Conservation (phyloP, 2,888 invertebrate species). For the Dryocosmus kuriphilus region DNA sequence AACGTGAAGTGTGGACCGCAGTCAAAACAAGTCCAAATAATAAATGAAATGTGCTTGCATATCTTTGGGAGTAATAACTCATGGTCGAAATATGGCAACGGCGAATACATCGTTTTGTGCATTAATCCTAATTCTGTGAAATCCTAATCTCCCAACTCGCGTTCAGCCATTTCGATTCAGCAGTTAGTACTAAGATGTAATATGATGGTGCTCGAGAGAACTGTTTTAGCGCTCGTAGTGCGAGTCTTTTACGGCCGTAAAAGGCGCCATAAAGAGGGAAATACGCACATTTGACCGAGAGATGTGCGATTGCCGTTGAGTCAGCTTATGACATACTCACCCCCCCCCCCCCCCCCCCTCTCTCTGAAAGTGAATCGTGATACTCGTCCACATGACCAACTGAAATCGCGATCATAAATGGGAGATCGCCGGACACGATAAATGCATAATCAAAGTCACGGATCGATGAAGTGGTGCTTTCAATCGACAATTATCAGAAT, state of each 20-base stretch:
- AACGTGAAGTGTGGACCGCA: neutral
- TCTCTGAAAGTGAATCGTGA: slow-evolving; percentile 9
- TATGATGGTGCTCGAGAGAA: slow-evolving; percentile 34
- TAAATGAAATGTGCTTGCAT: neutral
- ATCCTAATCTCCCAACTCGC: neutral
- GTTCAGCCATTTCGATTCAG: slow-evolving; percentile 17
- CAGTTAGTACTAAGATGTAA: slow-evolving; percentile 35
- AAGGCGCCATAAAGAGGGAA: slow-evolving; percentile 65
- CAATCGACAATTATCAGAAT: neutral
- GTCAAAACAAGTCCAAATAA: neutral
- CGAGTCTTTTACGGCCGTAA: slow-evolving; percentile 62
- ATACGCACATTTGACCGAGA: slow-evolving; percentile 63
- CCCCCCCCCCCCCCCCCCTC: neutral
- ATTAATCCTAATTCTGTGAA: slow-evolving; percentile 14
- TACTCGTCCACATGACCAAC: slow-evolving; percentile 7
- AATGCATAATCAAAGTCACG: slow-evolving; percentile 32
- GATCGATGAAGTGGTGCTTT: slow-evolving; percentile 1
- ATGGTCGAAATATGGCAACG: neutral
- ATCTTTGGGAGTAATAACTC: neutral
- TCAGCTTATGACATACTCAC: slow-evolving; percentile 26
- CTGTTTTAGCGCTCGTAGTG: slow-evolving; percentile 55
- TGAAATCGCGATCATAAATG: slow-evolving; percentile 18
- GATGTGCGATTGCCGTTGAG: slow-evolving; percentile 23
- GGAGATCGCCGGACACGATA: neutral
- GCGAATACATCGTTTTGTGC: neutral